Conservation (phyloP, 2,113 vertebrate genomes). For the Thamnophis sirtalis region DNA sequence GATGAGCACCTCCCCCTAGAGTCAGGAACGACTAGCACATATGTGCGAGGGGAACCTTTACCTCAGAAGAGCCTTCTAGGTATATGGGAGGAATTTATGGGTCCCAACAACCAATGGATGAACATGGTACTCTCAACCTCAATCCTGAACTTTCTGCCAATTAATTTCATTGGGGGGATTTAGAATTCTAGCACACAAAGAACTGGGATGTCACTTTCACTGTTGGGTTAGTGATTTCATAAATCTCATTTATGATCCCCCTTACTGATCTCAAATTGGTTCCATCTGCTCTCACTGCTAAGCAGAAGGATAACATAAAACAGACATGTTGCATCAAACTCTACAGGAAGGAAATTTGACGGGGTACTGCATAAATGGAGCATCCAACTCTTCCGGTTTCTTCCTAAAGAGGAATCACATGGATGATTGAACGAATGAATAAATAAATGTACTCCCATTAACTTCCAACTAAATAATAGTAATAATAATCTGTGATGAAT, state of each 20-base stretch:
- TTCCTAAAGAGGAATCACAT: constrained; percentile 24
- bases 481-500: constrained; percentile 47
- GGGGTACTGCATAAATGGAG: neutral
- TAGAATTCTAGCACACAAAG: neutral
- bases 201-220: neutral
- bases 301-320: neutral
- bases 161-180: neutral
- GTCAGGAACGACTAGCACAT: too few species aligned
- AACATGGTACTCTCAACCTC: neutral
- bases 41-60: too few species aligned
- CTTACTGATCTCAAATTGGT: neutral
- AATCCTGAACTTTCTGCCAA: neutral
- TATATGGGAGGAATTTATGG: too few species aligned
- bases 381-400: neutral
- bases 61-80: too few species aligned
- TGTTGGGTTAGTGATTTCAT: neutral
- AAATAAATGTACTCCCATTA: constrained; percentile 48
- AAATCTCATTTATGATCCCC: neutral
- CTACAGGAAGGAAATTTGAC: neutral
- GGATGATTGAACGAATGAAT: constrained; percentile 54
- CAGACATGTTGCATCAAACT: too few species aligned
- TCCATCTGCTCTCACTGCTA: neutral
- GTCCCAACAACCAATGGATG: neutral
- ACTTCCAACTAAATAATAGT: constrained; percentile 44
- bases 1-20: too few species aligned